Conservation (phyloP, 2,797 vertebrate species). For the Alosa sapidissima region DNA sequence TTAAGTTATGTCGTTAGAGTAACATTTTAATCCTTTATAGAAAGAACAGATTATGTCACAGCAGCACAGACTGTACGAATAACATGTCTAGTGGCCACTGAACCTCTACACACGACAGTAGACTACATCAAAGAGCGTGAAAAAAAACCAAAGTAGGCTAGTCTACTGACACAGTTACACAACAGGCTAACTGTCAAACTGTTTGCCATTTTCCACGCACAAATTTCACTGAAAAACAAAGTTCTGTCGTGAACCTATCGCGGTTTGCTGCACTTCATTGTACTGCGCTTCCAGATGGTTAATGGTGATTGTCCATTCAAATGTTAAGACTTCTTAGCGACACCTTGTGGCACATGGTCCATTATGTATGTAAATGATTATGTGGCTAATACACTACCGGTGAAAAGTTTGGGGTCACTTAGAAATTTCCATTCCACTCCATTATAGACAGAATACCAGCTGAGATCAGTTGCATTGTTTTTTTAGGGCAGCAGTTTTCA, state of each 20-base stretch:
- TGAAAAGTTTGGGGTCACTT: no score
- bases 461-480: no score
- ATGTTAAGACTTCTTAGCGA: not conserved
- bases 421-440: no score
- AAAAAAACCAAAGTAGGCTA: not conserved
- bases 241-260: no score
- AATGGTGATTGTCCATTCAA: no score
- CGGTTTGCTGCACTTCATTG: no score
- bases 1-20: not conserved
- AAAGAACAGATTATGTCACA: constrained; percentile 2
- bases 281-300: no score
- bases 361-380: not conserved
- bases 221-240: not conserved
- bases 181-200: not conserved
- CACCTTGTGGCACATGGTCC: not conserved
- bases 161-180: not conserved
- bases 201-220: not conserved
- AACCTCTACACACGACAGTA: not conserved
- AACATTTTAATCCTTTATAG: not conserved
- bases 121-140: not conserved
- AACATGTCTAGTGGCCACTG: not conserved
- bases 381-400: not conserved
- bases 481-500: no score
- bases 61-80: not conserved
- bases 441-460: no score